Evolutionary conservation across 2,888 invertebrate species (phyloP).

Genomic region (Hirudinaria manillensis): DNA sequence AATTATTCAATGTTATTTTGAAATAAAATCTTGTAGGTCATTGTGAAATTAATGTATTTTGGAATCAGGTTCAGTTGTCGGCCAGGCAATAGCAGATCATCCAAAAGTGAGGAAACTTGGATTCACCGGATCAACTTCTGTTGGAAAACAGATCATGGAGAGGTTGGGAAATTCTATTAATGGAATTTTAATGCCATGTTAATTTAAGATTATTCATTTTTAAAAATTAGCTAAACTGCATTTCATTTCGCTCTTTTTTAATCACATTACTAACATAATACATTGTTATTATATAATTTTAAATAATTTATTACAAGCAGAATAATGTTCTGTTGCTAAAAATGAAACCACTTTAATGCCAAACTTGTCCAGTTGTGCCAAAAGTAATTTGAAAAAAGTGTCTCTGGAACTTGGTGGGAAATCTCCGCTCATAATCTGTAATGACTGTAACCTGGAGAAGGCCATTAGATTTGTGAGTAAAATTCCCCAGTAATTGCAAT

Average conservation of each 20-base stretch:
- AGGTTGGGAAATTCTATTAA: slow-evolving; percentile 56
- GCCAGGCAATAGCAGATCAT: slow-evolving; percentile 81
- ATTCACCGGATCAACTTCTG: slow-evolving; percentile 89
- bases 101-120: slow-evolving; percentile 80
- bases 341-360: not conserved
- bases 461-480: slow-evolving; percentile 73
- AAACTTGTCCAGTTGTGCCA: slow-evolving; percentile 46
- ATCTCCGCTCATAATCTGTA: slow-evolving; percentile 86
- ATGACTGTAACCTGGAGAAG: slow-evolving; percentile 86
- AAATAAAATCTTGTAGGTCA: not conserved
- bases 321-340: not conserved
- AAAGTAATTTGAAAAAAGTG: slow-evolving; percentile 80
- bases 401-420: slow-evolving; percentile 92
- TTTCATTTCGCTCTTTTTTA: not conserved
- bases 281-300: too few relatives aligned
- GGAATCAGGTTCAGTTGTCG: slow-evolving; percentile 65
- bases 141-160: slow-evolving; percentile 86
- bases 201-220: not conserved
- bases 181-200: too few relatives aligned
- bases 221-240: not conserved
- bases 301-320: too few relatives aligned
- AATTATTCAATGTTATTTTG: not conserved
- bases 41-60: not conserved
- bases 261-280: too few relatives aligned
- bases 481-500: not conserved